Base-by-base conservation (phyloP, 2,113 vertebrate genomes). In the Ageneiosus marmoratus region DNA sequence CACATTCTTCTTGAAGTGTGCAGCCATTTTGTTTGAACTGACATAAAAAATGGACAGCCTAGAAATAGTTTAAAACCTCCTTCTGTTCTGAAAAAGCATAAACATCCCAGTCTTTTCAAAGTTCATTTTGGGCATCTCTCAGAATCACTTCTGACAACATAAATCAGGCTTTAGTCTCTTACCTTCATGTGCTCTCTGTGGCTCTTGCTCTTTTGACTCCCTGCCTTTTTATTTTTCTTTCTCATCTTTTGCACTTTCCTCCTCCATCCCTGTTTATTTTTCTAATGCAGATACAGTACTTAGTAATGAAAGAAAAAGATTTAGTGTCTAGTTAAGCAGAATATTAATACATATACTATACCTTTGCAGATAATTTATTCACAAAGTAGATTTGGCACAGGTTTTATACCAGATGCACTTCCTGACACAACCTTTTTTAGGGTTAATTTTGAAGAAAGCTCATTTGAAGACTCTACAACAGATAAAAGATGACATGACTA, bases 221-320 rank as follows among this genome's bases (percentile, higher is more conserved):
- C 78, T 32, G 20, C 34, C 69, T 46, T 27, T 20, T 24, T 46
- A 15, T 75, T 82, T 82, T 63, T 46, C 48, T 80, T 51, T 46
- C 60, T 82, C 63, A 84, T 37, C 37, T n/a, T 80, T 69, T 41
- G 82, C 44, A 13, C 37, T 70, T 60, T n/a, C 81, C 77, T 48
- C 5, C 12, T 60, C 27, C 27, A n/a, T 74, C 22, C 5, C 69
- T 46, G 22, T 48, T 16, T 8, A 5, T 27, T 27, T 73, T 6
- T 27, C 24, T 46, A 41, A 72, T n/a, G 12, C 5, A 72, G 22
- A 46, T 46, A 72, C 22, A 46, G 24, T 41, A 41, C 34, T 41
- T 24, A 22, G 29, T 22, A 41, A 69, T 22, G 3, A 10, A 69
- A 69, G 4, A 24, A 69, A 69, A 22, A 4, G 16, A 69, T 69